These are phyloP conservation scores for Taeniopygia guttata DNA, from an alignment of 2,797 vertebrate species.

Conservation along the genomic window DNA sequence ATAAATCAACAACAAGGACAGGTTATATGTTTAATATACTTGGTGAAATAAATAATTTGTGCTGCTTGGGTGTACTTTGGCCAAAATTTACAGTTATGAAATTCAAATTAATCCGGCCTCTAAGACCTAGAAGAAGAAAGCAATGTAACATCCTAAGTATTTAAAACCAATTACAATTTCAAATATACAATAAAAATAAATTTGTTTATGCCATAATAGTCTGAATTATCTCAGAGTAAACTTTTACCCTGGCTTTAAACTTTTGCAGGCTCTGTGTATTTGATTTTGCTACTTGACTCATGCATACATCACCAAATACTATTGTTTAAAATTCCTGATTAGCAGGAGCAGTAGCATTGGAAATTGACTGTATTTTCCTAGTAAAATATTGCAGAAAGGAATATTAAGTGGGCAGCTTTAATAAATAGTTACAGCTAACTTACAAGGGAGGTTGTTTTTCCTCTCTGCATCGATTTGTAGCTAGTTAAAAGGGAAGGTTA, in stretches of 20 bases:
- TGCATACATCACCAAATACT: neutral
- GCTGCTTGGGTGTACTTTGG: neutral
- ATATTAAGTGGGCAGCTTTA: neutral
- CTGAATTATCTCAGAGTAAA: conserved; percentile 16
- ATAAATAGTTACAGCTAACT: neutral
- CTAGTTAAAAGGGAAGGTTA: neutral
- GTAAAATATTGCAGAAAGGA: neutral
- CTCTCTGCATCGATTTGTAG: neutral
- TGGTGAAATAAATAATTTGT: neutral
- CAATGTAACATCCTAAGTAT: neutral
- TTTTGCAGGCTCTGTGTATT: neutral
- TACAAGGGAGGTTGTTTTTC: neutral
- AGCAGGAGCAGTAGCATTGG: neutral
- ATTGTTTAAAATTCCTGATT: conserved; percentile 9
- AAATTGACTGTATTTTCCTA: neutral
- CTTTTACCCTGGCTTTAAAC: neutral
- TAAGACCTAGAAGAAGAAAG: neutral
- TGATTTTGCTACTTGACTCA: neutral
- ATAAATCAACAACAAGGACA: neutral
- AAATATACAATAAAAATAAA: conserved; percentile 18
- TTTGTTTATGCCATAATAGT: neutral
- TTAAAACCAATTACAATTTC: neutral
- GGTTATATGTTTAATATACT: neutral
- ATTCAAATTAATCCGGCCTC: neutral
- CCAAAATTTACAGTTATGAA: conserved; percentile 10